Percentiles rank a stretch among this genome's conserved stretches.
Evolutionary conservation across 1,140 invertebrate genomes (phyloP).

Genomic region (Dendrolimus kikuchii): DNA sequence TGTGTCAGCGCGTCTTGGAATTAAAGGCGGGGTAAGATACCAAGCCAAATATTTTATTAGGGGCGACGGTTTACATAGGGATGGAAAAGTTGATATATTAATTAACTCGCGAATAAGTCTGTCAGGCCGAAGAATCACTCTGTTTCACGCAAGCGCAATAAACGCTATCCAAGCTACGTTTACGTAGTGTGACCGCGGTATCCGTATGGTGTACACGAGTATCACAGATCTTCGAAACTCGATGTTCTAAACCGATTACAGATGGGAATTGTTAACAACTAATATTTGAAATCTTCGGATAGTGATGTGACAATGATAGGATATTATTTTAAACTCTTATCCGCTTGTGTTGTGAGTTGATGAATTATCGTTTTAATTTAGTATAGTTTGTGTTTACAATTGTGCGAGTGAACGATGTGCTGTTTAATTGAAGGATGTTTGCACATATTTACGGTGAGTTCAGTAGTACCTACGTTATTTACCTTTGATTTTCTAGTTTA

Average conservation of each 20-base stretch:
- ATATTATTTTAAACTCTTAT: background rate
- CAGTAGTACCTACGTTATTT: too few species aligned
- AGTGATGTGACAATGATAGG: too few species aligned
- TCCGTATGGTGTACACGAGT: constrained; percentile 32
- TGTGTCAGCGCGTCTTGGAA: constrained; percentile 12
- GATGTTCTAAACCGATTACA: constrained; percentile 41
- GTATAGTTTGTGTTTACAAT: constrained; percentile 30
- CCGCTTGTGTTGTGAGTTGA: too few species aligned
- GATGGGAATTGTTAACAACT: constrained; percentile 14
- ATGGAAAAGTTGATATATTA: constrained; percentile 70
- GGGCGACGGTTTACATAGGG: constrained; percentile 49
- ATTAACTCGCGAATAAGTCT: constrained; percentile 67
- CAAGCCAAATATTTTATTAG: constrained; percentile 64
- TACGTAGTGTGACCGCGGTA: constrained; percentile 48
- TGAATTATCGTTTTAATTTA: background rate
- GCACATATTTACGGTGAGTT: constrained; percentile 47
- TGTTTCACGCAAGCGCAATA: constrained; percentile 57
- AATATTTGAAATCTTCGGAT: too few species aligned
- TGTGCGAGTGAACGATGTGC: constrained; percentile 46
- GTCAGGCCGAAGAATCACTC: constrained; percentile 60
- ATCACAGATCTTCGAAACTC: constrained; percentile 10
- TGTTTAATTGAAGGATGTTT: constrained; percentile 48
- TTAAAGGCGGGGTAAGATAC: constrained; percentile 23
- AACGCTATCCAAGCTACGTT: constrained; percentile 47
- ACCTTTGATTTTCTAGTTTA: too few species aligned